phyloP scores from a whole-genome alignment of 2,888 invertebrate genomes.

The Pharmacophagus antenor region DNA sequence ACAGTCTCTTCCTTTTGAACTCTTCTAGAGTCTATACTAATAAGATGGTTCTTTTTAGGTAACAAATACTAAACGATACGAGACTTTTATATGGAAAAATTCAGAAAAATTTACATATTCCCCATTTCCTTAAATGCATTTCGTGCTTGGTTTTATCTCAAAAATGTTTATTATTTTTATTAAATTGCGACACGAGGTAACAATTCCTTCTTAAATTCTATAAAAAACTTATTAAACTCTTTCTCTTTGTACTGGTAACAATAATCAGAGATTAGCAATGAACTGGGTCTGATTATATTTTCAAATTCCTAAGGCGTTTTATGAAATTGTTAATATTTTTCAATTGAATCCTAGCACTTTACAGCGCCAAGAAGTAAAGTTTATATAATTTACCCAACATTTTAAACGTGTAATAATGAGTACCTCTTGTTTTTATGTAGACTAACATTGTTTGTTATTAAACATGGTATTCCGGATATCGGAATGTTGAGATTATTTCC shows the following conservation, averaged over 20 bases:
- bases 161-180: not conserved
- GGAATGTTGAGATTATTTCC: not conserved
- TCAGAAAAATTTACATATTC: not conserved
- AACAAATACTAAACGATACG: not conserved
- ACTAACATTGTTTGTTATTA: not conserved
- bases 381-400: not conserved
- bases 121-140: constrained; percentile 1
- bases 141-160: not conserved
- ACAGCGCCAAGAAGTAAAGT: not conserved
- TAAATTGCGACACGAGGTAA: no score
- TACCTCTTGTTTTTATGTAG: not conserved
- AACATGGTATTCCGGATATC: not conserved
- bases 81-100: not conserved
- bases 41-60: not conserved
- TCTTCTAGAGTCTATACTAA: not conserved
- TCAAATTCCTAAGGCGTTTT: no score
- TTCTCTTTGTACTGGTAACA: no score
- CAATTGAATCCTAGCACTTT: no score
- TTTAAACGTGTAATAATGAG: not conserved
- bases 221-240: not conserved
- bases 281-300: no score
- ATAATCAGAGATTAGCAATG: no score
- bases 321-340: no score
- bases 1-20: no score
- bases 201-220: no score